Base-by-base conservation (phyloP, 2,113 vertebrate genomes). In the Casuarius casuarius region DNA sequence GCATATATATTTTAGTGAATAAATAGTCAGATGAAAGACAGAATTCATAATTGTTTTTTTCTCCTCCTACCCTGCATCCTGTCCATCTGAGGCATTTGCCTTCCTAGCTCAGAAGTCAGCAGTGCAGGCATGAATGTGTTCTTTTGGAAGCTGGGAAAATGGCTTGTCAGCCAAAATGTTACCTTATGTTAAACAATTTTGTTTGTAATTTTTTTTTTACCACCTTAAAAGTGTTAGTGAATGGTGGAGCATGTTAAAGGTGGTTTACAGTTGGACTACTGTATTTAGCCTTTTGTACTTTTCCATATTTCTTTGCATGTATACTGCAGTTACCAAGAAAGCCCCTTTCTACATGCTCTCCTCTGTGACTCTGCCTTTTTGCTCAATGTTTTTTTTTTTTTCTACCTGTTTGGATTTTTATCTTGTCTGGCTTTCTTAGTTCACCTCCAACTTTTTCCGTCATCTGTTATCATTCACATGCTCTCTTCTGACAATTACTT, bases 71-170 rank as follows among this genome's bases (percentile, higher is more conserved):
- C 14, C 16, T 73, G 49, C 75, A 62, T 95, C 33, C 46, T 70
- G 85, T 79, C 87, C 75, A 89, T 92, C 84, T 95, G 94, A 86
- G 74, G 77, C 81, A 44, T 84, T 95, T 94, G n/a, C 62, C 74
- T 85, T 48, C 19, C 52, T 61, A 22, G 71, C 15, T 95, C 14
- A n/a, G 54, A 71, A 90, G 85, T 63, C 92, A 88, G 22, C 49
- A 68, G 67, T 75, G 71, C 63, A 91, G 82, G 21, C 72, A 68
- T 71, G 21, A n/a, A 1, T 59, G 46, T n/a, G 8, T 82, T 76
- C 66, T 77, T 84, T 46, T 89, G 63, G 93, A 92, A 93, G 76
- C 62, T 90, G 89, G 83, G 58, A 92, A 92, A 77, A 77, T 80
- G 79, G 35, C 40, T 92, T 94, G 91, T 82, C 82, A 96, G 84